Evolutionary conservation across 1,140 invertebrate species (phyloP), one percentile per base, ranked within the genome.

Genomic region (Leptinotarsa defecta): DNA sequence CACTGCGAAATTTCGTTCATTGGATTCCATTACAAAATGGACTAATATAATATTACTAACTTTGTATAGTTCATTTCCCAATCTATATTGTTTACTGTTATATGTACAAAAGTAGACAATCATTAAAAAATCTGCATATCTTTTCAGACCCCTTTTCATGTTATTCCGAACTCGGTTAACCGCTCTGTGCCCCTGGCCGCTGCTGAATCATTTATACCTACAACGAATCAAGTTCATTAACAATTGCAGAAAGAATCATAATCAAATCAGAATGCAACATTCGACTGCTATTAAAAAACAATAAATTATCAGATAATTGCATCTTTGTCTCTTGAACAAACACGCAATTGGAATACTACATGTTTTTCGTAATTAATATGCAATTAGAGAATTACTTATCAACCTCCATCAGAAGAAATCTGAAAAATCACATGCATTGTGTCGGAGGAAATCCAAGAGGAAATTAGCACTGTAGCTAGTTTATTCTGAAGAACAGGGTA

Each of bases 361-460:
- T 57, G 52, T 57, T 57, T 57, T 57, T 57, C 52, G 52, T 57
- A 57, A 57, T 57, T 57, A 57, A 57, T 57, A 57, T 57, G 52
- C 52, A 57, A 57, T 57, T 57, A 57, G 52, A n/a, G 17, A 3
- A 15, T 19, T n/a, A 57, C n/a, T 57, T 57, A 57, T 57, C 13
- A 57, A 57, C 52, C 1, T n/a, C n/a, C 52, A 57, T 57, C 52
- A 57, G n/a, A 15, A 17, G 6, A 57, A 57, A 57, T 15, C 15
- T 57, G 15, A 19, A 57, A 57, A 57, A n/a, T 57, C 52, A 57
- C 52, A 57, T 57, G 52, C 52, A 57, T 57, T 57, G 52, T 57
- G 52, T 15, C 52, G 52, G 13, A 57, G n/a, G 52, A 57, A n/a
- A 5, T 57, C 15, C n/a, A 17, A 57, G 15, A 17, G 52, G 1